Evolutionary conservation across 1,140 invertebrate species (phyloP).

Genomic region (Heliothis virescens): DNA sequence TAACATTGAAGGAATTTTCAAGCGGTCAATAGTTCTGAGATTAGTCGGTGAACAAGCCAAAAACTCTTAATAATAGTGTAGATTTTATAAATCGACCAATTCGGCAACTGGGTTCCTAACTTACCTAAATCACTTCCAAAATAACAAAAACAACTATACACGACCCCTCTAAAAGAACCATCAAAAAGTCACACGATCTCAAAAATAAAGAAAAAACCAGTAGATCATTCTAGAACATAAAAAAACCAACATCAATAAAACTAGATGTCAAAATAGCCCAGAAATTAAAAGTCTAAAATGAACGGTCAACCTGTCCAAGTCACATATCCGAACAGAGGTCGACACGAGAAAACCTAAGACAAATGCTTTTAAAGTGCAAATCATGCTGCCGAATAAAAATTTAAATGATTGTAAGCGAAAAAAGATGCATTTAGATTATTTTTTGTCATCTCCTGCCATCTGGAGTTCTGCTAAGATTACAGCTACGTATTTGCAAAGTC

Average conservation of each 20-base stretch:
- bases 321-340: neutral
- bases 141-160: no score
- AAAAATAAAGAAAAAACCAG: no score
- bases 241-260: neutral
- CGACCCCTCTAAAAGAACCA: no score
- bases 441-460: neutral
- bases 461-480: neutral
- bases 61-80: no score
- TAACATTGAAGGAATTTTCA: no score
- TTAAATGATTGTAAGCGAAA: neutral
- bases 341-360: neutral
- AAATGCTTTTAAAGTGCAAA: conserved; percentile 6
- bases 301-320: conserved; percentile 1
- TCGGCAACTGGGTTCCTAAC: no score
- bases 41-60: no score
- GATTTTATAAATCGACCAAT: no score
- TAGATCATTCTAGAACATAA: neutral
- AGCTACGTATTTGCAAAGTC: neutral
- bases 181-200: no score
- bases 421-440: conserved; percentile 28
- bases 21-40: no score
- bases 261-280: neutral
- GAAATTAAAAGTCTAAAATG: conserved; percentile 17
- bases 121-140: no score
- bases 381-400: conserved; percentile 2